Evolutionary conservation across 2,113 vertebrate genomes (phyloP), one percentile per base, ranked within the genome.

Genomic region (Eublepharis macularius): DNA sequence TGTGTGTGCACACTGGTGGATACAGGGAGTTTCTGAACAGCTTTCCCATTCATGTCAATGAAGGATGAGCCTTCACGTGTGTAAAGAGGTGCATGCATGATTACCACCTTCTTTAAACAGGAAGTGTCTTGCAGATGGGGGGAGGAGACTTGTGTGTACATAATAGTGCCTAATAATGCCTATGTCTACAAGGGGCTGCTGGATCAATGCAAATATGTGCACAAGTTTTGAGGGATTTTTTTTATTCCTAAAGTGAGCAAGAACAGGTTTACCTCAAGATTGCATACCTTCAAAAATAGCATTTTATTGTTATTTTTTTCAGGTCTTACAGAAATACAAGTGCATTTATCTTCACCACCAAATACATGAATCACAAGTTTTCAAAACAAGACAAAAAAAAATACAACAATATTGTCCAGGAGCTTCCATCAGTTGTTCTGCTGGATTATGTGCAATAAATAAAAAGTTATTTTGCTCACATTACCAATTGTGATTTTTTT

Each of bases 401-500:
- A 88, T 93, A 92, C 90, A 88, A 87, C 76, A 75, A 89, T 92
- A 65, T 91, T 91, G 90, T 94, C 94, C 32, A 0, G 87, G 91
- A 84, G 88, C 94, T 90, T 93, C 87, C 92, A 89, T 95, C 4
- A 0, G 86, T 93, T 94, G 84, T 94, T 95, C 88, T 95, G 92
- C 94, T 95, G 93, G 93, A 95, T 92, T 94, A 94, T 1, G 91
- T 95, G 94, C 94, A 94, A 95, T 95, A 96, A n/a, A 95, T 95
- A 95, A 96, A 96, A 90, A 81, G 82, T 94, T 95, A 92, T 90
- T 86, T 91, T 92, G 94, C 94, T 94, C 94, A 96, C 92, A 69
- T 78, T 86, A 94, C 54, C 66, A 26, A 4, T 26, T 7, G 80
- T 90, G 88, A 72, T 54, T 90, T 84, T 90, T 84, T 90, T 90